A percentile compares a stretch with the other conserved stretches of the same genome.
Evolutionary conservation across 2,888 invertebrate genomes (phyloP).

Genomic region (Lasioglossum figueresi): DNA sequence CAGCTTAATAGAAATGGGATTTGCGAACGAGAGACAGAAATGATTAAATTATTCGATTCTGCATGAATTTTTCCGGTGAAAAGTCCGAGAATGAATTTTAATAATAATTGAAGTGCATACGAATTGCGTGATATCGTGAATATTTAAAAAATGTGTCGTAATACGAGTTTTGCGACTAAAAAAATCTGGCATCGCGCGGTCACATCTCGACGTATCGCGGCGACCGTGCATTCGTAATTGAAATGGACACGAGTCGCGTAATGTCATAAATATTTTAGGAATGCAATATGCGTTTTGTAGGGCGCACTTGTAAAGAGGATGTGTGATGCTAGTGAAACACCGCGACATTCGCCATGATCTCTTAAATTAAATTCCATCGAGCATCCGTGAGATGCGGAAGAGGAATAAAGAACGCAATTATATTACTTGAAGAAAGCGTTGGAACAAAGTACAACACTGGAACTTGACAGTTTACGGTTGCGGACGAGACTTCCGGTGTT

Average conservation of each 20-base stretch:
- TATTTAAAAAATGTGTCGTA: neutral
- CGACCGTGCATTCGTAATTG: neutral
- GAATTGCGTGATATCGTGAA: neutral
- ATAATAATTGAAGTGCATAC: neutral
- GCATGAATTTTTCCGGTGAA: neutral
- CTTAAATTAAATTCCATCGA: neutral
- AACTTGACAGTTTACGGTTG: neutral
- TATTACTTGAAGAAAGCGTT: neutral
- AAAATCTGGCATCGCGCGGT: neutral
- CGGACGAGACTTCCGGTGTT: neutral
- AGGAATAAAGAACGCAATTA: neutral
- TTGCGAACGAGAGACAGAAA: too few relatives aligned
- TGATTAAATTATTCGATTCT: too few relatives aligned
- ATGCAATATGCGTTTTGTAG: conserved; percentile 1
- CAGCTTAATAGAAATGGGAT: too few relatives aligned
- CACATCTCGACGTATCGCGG: neutral
- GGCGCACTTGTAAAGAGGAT: neutral
- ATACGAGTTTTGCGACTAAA: neutral
- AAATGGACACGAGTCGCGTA: neutral
- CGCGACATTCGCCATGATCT: neutral
- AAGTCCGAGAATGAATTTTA: neutral
- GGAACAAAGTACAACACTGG: neutral
- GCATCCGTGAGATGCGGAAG: neutral
- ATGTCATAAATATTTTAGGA: neutral
- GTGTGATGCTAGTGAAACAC: neutral